Conservation (phyloP, 2,113 vertebrate genomes). For the Cyprichromis sp. region DNA sequence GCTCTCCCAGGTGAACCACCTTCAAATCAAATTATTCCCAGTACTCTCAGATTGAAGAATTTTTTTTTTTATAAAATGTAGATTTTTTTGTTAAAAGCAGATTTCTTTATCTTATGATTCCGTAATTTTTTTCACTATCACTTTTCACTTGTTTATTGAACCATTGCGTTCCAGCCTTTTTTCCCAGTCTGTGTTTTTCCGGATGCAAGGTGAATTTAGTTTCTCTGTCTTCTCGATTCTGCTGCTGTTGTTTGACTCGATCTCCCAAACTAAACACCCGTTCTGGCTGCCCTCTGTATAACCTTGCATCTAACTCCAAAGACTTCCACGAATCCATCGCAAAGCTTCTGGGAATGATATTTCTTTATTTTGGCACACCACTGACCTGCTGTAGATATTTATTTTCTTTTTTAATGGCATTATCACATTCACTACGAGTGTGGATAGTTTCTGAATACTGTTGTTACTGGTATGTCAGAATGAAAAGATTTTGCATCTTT, state of each 20-base stretch:
- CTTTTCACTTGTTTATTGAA: neutral
- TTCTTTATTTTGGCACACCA: slow-evolving; percentile 54
- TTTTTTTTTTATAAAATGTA: neutral
- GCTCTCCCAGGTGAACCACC: slow-evolving; percentile 47
- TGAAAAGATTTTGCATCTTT: neutral
- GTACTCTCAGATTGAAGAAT: neutral
- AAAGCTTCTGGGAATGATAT: slow-evolving; percentile 64
- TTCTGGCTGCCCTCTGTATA: slow-evolving; percentile 55
- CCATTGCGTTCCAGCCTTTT: neutral
- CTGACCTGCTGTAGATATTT: slow-evolving; percentile 53
- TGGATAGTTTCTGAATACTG: slow-evolving; percentile 13
- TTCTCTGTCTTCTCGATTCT: slow-evolving; percentile 31
- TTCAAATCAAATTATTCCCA: slow-evolving; percentile 23
- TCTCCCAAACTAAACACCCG: slow-evolving; percentile 48
- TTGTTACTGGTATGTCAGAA: neutral
- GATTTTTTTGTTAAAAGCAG: slow-evolving; percentile 27
- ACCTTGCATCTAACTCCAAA: slow-evolving; percentile 61
- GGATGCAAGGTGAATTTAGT: slow-evolving; percentile 32
- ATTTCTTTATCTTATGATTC: neutral
- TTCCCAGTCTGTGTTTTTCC: neutral
- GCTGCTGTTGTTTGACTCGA: slow-evolving; percentile 43
- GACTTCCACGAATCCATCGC: slow-evolving; percentile 53
- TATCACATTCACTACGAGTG: slow-evolving; percentile 5
- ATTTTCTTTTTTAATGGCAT: slow-evolving; percentile 24
- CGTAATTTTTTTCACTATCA: neutral